Evolutionary conservation across 2,888 invertebrate species (phyloP), one percentile per base, ranked within the genome.

Genomic region (Lomographa bimaculata): DNA sequence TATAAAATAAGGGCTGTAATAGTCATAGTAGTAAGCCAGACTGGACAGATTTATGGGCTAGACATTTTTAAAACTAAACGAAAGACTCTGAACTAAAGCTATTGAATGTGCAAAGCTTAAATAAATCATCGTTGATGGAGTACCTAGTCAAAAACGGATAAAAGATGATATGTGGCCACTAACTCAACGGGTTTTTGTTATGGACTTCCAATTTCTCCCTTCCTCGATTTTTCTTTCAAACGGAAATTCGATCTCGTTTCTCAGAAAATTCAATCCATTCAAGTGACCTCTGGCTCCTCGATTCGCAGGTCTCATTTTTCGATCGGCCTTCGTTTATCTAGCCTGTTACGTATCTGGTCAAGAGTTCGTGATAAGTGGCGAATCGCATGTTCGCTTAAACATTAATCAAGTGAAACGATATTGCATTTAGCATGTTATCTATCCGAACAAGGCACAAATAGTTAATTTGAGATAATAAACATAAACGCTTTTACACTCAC

Each of bases 321-420:
- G 7, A 34, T 34, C 27, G 37, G 24, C 41, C 37, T 37, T 46
- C 42, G 28, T 27, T 46, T 43, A 41, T 44, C 35, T 38, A 29
- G 38, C 14, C 34, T 28, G 32, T 44, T 46, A 38, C 24, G 26
- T 37, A 10, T 23, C 16, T 10, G 12, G 12, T 17, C 7, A 20
- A 30, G 27, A 25, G 32, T 24, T 24, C 18, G 28, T 24, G 33
- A 18, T 30, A 39, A 45, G 38, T 25, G 34, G 14, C 16, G 7
- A 8, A 29, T 44, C 29, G 38, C 44, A 23, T 44, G 42, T 11
- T 20, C 11, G 8, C 7, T 17, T 32, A 24, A 5, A 25, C 9
- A 17, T 30, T 12, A 30, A 38, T 10, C 23, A 23, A 9, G 9
- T 1, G 7, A 5, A 25, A 5, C 10, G 17, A 9, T 20, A 17